Evolutionary conservation across 1,140 invertebrate species (phyloP).

Genomic region (Cyclargus thomasi): DNA sequence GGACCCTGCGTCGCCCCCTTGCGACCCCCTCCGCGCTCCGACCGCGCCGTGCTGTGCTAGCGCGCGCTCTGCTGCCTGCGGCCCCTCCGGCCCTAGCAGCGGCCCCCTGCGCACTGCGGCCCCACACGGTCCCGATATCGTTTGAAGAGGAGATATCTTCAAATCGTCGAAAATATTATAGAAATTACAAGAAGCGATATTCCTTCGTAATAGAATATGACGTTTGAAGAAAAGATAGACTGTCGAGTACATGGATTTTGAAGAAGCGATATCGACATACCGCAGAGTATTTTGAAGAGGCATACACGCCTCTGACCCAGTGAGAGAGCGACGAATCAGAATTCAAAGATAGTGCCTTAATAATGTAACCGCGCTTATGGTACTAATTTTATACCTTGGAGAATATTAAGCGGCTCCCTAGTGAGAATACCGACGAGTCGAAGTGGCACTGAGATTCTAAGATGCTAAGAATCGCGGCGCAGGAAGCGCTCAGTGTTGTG

Average conservation of each 20-base stretch:
- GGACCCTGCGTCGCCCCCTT: conserved; percentile 35
- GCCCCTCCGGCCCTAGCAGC: conserved; percentile 21
- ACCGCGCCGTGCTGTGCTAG: conserved; percentile 40
- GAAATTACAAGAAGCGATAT: too few relatives aligned
- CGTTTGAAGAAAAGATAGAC: too few relatives aligned
- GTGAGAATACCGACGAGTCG: background rate
- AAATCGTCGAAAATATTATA: background rate
- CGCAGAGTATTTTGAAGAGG: background rate
- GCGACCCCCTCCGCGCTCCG: conserved; percentile 37
- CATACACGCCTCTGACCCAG: background rate
- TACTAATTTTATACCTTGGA: conserved; percentile 1
- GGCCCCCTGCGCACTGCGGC: conserved; percentile 5
- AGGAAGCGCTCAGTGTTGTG: background rate
- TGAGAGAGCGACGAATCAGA: background rate
- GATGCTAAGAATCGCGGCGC: background rate
- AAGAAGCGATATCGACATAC: too few relatives aligned
- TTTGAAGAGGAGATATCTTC: too few relatives aligned
- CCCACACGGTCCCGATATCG: too few relatives aligned
- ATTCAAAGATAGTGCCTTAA: conserved; percentile 13
- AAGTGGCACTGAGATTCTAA: background rate
- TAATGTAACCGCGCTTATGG: conserved; percentile 5
- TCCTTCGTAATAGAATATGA: too few relatives aligned
- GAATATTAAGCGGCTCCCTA: background rate
- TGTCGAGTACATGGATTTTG: too few relatives aligned
- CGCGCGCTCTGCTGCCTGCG: conserved; percentile 37